Base-by-base conservation (phyloP, 1,140 invertebrate genomes). In the Zaprionus inermis region DNA sequence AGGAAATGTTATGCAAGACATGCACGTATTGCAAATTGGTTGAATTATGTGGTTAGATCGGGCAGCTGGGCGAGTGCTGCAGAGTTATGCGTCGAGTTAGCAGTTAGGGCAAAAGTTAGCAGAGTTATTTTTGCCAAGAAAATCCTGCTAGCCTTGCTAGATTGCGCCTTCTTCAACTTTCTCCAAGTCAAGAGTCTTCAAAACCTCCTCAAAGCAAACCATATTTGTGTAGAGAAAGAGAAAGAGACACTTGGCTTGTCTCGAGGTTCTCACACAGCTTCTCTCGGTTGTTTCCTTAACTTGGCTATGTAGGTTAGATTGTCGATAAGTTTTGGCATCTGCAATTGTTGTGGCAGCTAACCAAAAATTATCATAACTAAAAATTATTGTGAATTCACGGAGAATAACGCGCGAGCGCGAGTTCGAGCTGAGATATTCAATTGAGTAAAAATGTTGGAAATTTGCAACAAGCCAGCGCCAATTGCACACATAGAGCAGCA, bases 1-100 rank as follows among this genome's bases (percentile, higher is more conserved):
- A 88, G 83, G 83, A 88, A 88, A 78, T 84, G 67, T 88, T 88
- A 88, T 88, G 83, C 83, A 88, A 89, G 80, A 66, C 83, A 83
- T 79, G 84, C 79, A 70, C 83, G 80, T 78, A 76, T 76, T 73
- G 78, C 66, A 58, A 76, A 72, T 69, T 69, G 32, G 59, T 51
- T 75, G 70, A 86, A 85, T 72, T 78, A 81, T 70, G 71, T 73
- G 60, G 75, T 76, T 85, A 76, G 44, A 54, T 57, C 60, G 68
- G 72, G 82, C 76, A 72, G 74, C 24, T 28, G 24, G 24, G 24
- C 22, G 22, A 24, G 22, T 4, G 4, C 22, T n/a, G n/a, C n/a
- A n/a, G n/a, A 24, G 2, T 24, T 1, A 1, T 24, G 22, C 22
- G 22, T 24, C 22, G 76, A 81, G 74, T 74, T 67, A 55, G 66